A percentile compares a stretch with the other conserved stretches of the same genome.
Evolutionary conservation across 2,113 vertebrate species (phyloP).

Genomic region (Meriones unguiculatus): DNA sequence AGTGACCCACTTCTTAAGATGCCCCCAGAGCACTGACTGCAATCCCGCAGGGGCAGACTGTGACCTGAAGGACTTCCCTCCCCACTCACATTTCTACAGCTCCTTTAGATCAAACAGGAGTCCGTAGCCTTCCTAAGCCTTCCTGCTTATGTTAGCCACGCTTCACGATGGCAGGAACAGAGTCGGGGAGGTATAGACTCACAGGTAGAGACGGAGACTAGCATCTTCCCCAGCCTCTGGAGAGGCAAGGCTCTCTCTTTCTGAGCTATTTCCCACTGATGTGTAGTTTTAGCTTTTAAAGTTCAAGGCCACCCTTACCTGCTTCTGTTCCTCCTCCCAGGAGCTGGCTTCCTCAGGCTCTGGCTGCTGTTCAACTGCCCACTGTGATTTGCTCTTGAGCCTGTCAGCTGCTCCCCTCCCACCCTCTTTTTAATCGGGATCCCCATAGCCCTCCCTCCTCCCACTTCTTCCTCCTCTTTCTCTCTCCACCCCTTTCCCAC

Average conservation of each 20-base stretch:
- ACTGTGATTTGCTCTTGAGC: constrained; percentile 69
- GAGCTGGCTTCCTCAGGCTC: constrained; percentile 30
- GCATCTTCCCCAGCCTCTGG: not conserved
- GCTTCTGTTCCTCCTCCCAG: constrained; percentile 68
- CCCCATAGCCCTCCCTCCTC: constrained; percentile 80
- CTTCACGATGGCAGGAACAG: not conserved
- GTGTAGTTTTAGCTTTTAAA: constrained; percentile 44
- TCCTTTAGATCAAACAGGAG: constrained; percentile 6
- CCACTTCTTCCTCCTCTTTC: constrained; percentile 77
- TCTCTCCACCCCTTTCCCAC: constrained; percentile 81
- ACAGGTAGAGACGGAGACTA: constrained; percentile 37
- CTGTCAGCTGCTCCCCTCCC: constrained; percentile 83
- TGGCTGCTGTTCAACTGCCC: constrained; percentile 52
- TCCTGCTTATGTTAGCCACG: not conserved
- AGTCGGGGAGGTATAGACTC: not conserved
- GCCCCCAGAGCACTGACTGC: too few species aligned
- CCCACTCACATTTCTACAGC: not conserved
- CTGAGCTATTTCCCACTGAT: constrained; percentile 16
- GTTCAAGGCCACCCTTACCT: constrained; percentile 80
- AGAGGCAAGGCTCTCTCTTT: constrained; percentile 36
- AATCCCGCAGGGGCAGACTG: not conserved
- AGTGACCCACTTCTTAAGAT: not conserved
- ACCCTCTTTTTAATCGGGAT: constrained; percentile 79
- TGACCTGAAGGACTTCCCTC: not conserved
- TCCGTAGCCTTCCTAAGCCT: not conserved